A percentile compares a stretch with the other conserved stretches of the same genome.
phyloP scores from a whole-genome alignment of 2,888 invertebrate genomes.

The Cyclophora punctaria region DNA sequence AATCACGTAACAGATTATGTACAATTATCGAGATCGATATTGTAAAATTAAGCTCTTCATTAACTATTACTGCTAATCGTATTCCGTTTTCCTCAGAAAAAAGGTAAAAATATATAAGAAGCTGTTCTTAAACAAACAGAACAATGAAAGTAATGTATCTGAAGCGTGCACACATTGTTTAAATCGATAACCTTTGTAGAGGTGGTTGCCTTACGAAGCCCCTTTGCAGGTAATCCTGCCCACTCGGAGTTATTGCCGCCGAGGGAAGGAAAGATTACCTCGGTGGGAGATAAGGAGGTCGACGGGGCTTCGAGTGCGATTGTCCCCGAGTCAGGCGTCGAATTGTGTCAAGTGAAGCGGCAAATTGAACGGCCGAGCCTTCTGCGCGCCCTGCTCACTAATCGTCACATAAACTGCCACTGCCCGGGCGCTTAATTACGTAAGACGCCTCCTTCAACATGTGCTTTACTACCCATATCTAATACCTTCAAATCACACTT shows the following conservation, averaged over 20 bases:
- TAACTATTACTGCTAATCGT: too few species aligned
- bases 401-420: conserved; percentile 71
- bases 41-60: too few species aligned
- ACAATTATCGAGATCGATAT: too few species aligned
- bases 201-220: conserved; percentile 67
- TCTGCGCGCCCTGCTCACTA: conserved; percentile 67
- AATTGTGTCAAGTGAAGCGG: conserved; percentile 76
- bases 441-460: conserved; percentile 51
- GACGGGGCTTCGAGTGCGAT: conserved; percentile 73
- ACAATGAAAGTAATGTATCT: conserved; percentile 45
- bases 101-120: conserved; percentile 11
- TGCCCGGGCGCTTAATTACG: conserved; percentile 66
- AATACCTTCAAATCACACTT: too few species aligned
- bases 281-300: conserved; percentile 75
- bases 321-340: conserved; percentile 75
- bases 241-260: conserved; percentile 74
- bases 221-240: conserved; percentile 74
- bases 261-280: conserved; percentile 76
- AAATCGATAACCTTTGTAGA: conserved; percentile 71
- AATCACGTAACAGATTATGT: too few species aligned
- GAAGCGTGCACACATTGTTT: conserved; percentile 60
- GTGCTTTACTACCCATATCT: conserved; percentile 19
- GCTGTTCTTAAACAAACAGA: conserved; percentile 30
- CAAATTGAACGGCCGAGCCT: conserved; percentile 75
- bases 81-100: too few species aligned